Percentiles rank a stretch among this genome's conserved stretches.
Conservation (phyloP, 2,888 invertebrate genomes). For the Danaus chrysippus region DNA sequence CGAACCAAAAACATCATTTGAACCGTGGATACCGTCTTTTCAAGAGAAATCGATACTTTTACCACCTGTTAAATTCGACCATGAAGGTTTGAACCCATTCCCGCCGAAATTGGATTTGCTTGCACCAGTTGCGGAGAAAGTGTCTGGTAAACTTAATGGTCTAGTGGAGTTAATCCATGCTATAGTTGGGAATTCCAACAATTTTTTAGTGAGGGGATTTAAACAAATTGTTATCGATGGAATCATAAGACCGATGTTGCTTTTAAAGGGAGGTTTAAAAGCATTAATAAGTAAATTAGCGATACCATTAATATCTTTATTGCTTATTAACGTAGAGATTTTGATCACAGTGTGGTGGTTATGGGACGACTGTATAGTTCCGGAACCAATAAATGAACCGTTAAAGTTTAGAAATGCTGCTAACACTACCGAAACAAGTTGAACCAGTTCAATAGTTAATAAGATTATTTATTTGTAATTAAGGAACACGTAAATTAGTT, state of each 20-base stretch:
- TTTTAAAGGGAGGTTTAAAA: constrained; percentile 61
- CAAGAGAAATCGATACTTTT: constrained; percentile 18
- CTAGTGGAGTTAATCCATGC: constrained; percentile 55
- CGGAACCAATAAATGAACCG: background rate
- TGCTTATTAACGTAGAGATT: constrained; percentile 67
- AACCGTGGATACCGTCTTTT: constrained; percentile 19
- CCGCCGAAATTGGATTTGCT: constrained; percentile 42
- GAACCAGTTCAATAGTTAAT: background rate
- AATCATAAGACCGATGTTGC: constrained; percentile 58
- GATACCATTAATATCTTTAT: constrained; percentile 61
- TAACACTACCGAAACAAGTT: background rate
- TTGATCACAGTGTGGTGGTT: constrained; percentile 71
- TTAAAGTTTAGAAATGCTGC: background rate
- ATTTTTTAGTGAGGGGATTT: constrained; percentile 52
- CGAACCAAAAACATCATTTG: constrained; percentile 15
- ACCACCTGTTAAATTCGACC: constrained; percentile 11
- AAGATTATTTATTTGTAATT: no score
- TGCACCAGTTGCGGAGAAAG: constrained; percentile 52
- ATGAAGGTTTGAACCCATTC: constrained; percentile 13
- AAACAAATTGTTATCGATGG: constrained; percentile 61
- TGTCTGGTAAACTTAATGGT: constrained; percentile 54
- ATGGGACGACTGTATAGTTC: constrained; percentile 67
- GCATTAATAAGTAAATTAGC: constrained; percentile 61
- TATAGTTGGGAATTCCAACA: constrained; percentile 51
- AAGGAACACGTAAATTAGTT: no score